A percentile compares a stretch with the other conserved stretches of the same genome.
Conservation (phyloP, 2,888 invertebrate species). For the Brachycybe producta region DNA sequence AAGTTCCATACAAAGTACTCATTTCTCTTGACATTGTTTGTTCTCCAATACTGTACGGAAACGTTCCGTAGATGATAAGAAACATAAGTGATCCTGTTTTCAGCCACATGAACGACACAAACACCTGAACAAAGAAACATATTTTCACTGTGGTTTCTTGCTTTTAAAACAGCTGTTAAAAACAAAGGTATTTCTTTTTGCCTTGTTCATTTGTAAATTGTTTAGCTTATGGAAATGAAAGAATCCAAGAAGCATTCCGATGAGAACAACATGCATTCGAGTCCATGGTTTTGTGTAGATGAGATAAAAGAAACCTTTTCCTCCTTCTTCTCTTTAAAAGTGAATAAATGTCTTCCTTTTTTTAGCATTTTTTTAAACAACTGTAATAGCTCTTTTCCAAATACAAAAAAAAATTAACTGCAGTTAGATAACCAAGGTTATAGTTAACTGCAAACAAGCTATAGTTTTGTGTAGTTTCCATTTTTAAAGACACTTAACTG, state of each 20-base stretch:
- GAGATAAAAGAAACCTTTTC: background rate
- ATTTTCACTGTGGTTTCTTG: background rate
- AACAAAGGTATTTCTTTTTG: background rate
- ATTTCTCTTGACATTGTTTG: slow-evolving; percentile 1
- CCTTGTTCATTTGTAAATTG: background rate
- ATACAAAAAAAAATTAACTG: too few relatives aligned
- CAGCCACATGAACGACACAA: slow-evolving; percentile 3
- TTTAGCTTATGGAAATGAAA: too few relatives aligned
- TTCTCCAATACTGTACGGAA: slow-evolving; percentile 1
- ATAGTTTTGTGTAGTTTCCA: too few relatives aligned
- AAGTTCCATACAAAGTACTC: slow-evolving; percentile 9
- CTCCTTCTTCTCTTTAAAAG: background rate
- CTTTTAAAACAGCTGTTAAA: background rate
- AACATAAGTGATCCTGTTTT: background rate
- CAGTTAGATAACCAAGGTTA: too few relatives aligned
- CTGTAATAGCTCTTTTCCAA: too few relatives aligned
- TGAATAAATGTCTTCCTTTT: too few relatives aligned
- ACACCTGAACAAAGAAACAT: slow-evolving; percentile 4
- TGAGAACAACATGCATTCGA: slow-evolving; percentile 1
- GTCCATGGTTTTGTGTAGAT: slow-evolving; percentile 15
- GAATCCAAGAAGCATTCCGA: slow-evolving; percentile 13
- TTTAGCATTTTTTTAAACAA: too few relatives aligned
- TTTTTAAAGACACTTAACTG: too few relatives aligned
- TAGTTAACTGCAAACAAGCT: too few relatives aligned
- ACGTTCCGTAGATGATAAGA: slow-evolving; percentile 3